Conservation (phyloP, 2,888 invertebrate species). For the Amiota mariae region DNA sequence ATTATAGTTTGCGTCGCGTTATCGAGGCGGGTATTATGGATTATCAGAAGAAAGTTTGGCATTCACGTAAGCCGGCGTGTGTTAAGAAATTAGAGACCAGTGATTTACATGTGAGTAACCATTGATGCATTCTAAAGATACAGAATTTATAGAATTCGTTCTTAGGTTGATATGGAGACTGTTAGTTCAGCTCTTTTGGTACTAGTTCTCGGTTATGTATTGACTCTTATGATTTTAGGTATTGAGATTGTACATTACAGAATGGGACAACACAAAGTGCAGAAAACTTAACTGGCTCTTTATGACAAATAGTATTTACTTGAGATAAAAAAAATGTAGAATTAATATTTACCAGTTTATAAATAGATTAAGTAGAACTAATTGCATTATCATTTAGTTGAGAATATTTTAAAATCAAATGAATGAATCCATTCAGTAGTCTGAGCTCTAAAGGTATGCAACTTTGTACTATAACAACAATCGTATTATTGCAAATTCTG, state of each 20-base stretch:
- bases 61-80: constrained; percentile 77
- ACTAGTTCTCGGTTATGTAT: constrained; percentile 74
- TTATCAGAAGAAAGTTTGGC: constrained; percentile 77
- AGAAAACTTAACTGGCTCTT: neutral
- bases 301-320: too few species aligned
- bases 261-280: constrained; percentile 36
- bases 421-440: too few species aligned
- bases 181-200: constrained; percentile 77
- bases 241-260: constrained; percentile 58
- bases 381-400: too few species aligned
- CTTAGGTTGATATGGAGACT: constrained; percentile 76
- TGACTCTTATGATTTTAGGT: constrained; percentile 64
- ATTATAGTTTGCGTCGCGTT: constrained; percentile 76
- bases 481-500: too few species aligned
- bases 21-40: constrained; percentile 78
- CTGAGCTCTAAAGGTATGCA: too few species aligned
- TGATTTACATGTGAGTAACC: constrained; percentile 67
- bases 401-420: too few species aligned
- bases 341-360: too few species aligned
- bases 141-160: neutral
- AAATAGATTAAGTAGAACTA: too few species aligned
- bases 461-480: too few species aligned
- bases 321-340: too few species aligned
- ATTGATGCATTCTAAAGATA: constrained; percentile 12
- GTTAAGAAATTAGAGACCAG: constrained; percentile 72